Evolutionary conservation across 2,888 invertebrate genomes (phyloP), one percentile per base, ranked within the genome.

Genomic region (Ichneumon xanthorius): DNA sequence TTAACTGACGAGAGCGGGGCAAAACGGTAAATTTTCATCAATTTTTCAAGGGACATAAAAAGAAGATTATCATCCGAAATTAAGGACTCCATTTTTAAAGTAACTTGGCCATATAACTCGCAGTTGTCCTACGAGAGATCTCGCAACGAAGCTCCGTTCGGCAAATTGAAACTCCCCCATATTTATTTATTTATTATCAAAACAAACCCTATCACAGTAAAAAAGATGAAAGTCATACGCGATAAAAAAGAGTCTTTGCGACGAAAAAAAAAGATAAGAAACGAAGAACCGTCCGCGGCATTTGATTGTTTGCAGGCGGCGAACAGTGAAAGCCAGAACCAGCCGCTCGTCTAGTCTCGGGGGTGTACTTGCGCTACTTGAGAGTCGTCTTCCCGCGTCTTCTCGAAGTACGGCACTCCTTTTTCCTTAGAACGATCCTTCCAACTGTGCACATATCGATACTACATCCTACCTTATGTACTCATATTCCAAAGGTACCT

Each of bases 291-390:
- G 58, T 45, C n/a, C 85, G 78, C 70, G 72, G 72, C 78, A 82
- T 77, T 85, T 82, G 77, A 85, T 85, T 80, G 85, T 82, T 83
- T 58, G 63, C 61, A 68, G 77, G 76, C 67, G 67, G 33, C 48
- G 26, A 33, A 63, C 72, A 72, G 77, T 48, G 72, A 73, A 82
- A 80, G 72, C 65, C 71, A 22, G 63, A 53, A 37, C 58, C 79
- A 82, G 55, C 71, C 65, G 80, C 30, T 55, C 67, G 76, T 76
- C 71, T 76, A 71, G 82, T 85, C 85, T 82, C 85, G 71, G 82
- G 82, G 67, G 73, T 83, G 77, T 73, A 77, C 80, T 83, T 68
- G 63, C 77, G 26, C 68, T 72, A 80, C 82, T 83, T 73, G 80
- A 85, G 63, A 82, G 33, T 77, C 82, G 77, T 85, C 85, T 77